Evolutionary conservation across 2,888 invertebrate genomes (phyloP).

Genomic region (Calameuta idolon): DNA sequence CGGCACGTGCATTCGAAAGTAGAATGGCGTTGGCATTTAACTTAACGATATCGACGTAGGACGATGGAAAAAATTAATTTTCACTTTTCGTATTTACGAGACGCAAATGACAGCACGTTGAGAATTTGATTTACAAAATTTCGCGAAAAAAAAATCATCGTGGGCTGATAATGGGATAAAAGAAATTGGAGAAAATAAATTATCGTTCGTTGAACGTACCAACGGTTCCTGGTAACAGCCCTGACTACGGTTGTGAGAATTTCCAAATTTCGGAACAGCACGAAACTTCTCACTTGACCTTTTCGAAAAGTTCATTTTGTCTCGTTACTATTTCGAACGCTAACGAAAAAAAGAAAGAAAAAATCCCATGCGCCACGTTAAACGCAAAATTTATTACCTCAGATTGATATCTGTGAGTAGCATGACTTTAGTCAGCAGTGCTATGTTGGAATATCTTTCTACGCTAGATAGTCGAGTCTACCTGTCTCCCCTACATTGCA

Average conservation of each 20-base stretch:
- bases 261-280: not conserved
- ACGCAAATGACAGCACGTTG: not conserved
- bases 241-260: not conserved
- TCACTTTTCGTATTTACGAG: not conserved
- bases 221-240: not conserved
- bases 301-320: not conserved
- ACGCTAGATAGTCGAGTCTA: too few relatives aligned
- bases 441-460: not conserved
- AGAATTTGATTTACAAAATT: not conserved
- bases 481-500: slow-evolving; percentile 2
- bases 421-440: not conserved
- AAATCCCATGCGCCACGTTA: not conserved
- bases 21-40: not conserved
- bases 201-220: not conserved
- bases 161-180: not conserved
- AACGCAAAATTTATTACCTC: not conserved
- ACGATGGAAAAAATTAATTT: not conserved
- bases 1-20: not conserved
- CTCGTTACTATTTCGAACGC: not conserved
- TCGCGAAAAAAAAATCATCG: not conserved
- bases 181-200: not conserved
- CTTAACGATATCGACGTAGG: not conserved
- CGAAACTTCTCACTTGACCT: not conserved
- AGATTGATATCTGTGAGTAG: not conserved
- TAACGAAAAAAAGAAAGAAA: not conserved